These are phyloP conservation scores for Dryobotodes eremita DNA, from an alignment of 2,888 invertebrate species.

Conservation along the genomic window DNA sequence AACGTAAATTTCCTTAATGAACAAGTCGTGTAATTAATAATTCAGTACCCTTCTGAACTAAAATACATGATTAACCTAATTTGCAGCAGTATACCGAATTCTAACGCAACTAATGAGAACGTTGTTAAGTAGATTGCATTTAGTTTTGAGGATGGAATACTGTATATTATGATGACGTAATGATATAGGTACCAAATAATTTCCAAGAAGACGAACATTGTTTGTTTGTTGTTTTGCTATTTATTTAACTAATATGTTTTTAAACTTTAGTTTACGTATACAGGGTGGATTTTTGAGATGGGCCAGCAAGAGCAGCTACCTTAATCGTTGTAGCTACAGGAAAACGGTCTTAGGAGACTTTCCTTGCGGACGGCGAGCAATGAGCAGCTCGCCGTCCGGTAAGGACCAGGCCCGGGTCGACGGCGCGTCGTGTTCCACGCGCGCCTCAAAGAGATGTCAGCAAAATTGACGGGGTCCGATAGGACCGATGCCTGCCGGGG, in stretches of 20 bases:
- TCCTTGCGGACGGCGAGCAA: too few relatives aligned
- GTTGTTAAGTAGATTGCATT: conserved; percentile 68
- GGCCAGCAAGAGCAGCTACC: too few relatives aligned
- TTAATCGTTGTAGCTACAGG: too few relatives aligned
- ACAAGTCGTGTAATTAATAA: conserved; percentile 71
- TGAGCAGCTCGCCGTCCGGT: too few relatives aligned
- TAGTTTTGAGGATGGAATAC: conserved; percentile 55
- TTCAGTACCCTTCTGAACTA: conserved; percentile 70
- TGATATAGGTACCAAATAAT: conserved; percentile 7
- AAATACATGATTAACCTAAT: conserved; percentile 75
- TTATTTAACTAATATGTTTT: neutral
- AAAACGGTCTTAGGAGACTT: too few relatives aligned
- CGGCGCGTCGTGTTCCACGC: too few relatives aligned
- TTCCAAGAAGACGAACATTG: neutral
- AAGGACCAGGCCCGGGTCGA: too few relatives aligned
- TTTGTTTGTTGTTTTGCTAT: neutral
- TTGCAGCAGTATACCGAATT: conserved; percentile 69
- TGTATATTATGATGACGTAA: conserved; percentile 26
- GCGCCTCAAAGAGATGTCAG: too few relatives aligned
- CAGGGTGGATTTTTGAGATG: too few relatives aligned
- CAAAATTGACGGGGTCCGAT: too few relatives aligned
- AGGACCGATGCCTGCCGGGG: too few relatives aligned
- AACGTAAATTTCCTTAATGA: conserved; percentile 69
- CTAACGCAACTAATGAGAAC: conserved; percentile 67
- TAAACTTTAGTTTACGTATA: neutral